Base-by-base conservation (phyloP, 2,888 invertebrate genomes). In the Caenorhabditis virilis region DNA sequence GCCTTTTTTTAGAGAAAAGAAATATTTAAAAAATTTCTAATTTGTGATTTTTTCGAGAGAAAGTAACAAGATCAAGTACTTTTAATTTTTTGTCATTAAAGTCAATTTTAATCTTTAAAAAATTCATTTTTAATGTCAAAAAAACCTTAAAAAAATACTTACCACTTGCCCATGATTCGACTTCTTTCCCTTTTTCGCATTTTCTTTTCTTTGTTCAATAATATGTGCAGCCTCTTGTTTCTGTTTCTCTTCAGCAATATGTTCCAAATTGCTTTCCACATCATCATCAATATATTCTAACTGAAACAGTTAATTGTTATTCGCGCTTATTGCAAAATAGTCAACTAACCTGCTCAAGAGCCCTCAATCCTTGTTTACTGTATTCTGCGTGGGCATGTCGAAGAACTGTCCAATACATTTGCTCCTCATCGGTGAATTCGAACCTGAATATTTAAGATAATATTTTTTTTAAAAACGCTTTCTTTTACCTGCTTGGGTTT, bases 341-440 rank as follows among this genome's bases (percentile, higher is more conserved):
- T 25, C 15, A 4, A 50, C 33, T 27, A 16, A 79, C 78, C 42
- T 78, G 75, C 52, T 78, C 75, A 9, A 79, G 42, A n/a, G 72
- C 75, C 25, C 77, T 39, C 4, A 70, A 35, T 9, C 72, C 76
- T 36, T 64, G 59, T 45, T 61, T 50, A 39, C 78, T 69, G 54
- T 63, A 60, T 41, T 67, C 43, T 13, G 73, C 71, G 45, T 82
- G 80, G 0, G 78, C 80, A 51, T 75, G 56, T 73, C 81, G 69
- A 13, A 82, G 59, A 41, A 78, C 88, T 67, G 92, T 90, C 85
- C 94, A 94, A 72, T 91, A 88, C 38, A 88, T 86, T 76, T 89
- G 87, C 80, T 94, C 92, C 60, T 90, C 88, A 11, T 87, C 87
- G 2, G 89, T 88, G 71, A 95, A 86, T 79, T 91, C 90, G 87